Evolutionary conservation across 2,888 invertebrate species (phyloP).

Genomic region (Parnassius orleans): DNA sequence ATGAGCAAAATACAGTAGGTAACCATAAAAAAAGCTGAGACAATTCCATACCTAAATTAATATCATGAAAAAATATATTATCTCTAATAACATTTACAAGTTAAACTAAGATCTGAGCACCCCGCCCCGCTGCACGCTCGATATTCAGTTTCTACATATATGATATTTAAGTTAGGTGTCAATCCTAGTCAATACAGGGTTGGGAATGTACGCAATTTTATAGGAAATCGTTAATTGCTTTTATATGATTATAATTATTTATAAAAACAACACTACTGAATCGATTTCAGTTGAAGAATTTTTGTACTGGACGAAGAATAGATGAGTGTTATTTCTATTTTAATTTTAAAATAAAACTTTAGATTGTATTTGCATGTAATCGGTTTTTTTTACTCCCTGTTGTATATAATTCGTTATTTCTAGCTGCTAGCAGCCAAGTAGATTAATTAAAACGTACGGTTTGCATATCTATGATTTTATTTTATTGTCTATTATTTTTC

Average conservation of each 20-base stretch:
- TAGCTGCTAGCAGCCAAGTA: constrained; percentile 11
- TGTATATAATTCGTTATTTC: constrained; percentile 21
- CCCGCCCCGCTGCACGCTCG: no score
- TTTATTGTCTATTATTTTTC: constrained; percentile 27
- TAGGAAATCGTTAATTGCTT: constrained; percentile 14
- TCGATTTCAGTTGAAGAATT: background rate
- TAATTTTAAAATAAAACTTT: constrained; percentile 7
- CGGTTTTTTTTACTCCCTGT: constrained; percentile 9
- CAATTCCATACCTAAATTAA: background rate
- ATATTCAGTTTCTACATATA: constrained; percentile 4
- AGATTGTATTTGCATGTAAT: constrained; percentile 16
- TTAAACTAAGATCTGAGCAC: background rate
- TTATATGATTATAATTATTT: constrained; percentile 19
- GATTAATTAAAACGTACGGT: constrained; percentile 3
- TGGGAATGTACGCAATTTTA: constrained; percentile 48
- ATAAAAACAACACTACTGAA: constrained; percentile 6
- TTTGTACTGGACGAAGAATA: constrained; percentile 4
- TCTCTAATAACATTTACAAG: no score
- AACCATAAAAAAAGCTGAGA: background rate
- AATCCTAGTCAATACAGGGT: constrained; percentile 79
- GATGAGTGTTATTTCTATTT: constrained; percentile 3
- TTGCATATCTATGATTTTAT: constrained; percentile 3
- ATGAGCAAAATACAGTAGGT: background rate
- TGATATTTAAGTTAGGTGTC: constrained; percentile 53
- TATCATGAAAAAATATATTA: no score